Conservation (phyloP, 2,797 vertebrate species). For the Hoplostethus atlanticus region DNA sequence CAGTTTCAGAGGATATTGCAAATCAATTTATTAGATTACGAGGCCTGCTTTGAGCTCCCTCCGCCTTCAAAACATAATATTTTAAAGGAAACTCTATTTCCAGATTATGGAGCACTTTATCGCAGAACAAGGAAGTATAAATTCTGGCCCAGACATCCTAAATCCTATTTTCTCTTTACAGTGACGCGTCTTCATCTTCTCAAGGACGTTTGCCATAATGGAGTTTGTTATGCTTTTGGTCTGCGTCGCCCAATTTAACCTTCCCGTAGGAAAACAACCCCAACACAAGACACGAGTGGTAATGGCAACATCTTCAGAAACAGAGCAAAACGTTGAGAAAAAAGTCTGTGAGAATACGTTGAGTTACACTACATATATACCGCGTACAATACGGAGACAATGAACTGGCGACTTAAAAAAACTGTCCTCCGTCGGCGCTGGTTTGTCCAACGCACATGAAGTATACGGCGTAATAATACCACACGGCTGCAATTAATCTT, state of each 20-base stretch:
- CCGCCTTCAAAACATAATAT: slow-evolving; percentile 78
- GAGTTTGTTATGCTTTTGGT: slow-evolving; percentile 60
- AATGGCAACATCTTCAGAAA: not conserved
- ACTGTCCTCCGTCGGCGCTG: not conserved
- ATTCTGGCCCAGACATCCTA: slow-evolving; percentile 81
- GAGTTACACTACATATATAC: not conserved
- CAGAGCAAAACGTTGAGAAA: not conserved
- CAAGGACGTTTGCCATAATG: slow-evolving; percentile 78
- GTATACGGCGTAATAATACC: slow-evolving; percentile 56
- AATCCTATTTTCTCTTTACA: slow-evolving; percentile 83
- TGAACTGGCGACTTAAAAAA: not conserved
- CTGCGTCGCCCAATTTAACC: slow-evolving; percentile 52
- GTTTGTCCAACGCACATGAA: slow-evolving; percentile 43
- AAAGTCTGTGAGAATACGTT: not conserved
- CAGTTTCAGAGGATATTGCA: slow-evolving; percentile 85
- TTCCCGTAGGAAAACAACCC: slow-evolving; percentile 43
- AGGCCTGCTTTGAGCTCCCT: slow-evolving; percentile 81
- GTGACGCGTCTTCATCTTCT: slow-evolving; percentile 76
- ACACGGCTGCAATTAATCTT: slow-evolving; percentile 72
- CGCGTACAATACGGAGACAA: not conserved
- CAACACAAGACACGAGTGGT: not conserved
- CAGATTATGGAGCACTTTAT: slow-evolving; percentile 83
- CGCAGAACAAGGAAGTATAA: slow-evolving; percentile 80
- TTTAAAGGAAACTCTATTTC: slow-evolving; percentile 82
- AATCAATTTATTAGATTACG: slow-evolving; percentile 91